Conservation (phyloP, 2,113 vertebrate species). For the Orycteropus afer region DNA sequence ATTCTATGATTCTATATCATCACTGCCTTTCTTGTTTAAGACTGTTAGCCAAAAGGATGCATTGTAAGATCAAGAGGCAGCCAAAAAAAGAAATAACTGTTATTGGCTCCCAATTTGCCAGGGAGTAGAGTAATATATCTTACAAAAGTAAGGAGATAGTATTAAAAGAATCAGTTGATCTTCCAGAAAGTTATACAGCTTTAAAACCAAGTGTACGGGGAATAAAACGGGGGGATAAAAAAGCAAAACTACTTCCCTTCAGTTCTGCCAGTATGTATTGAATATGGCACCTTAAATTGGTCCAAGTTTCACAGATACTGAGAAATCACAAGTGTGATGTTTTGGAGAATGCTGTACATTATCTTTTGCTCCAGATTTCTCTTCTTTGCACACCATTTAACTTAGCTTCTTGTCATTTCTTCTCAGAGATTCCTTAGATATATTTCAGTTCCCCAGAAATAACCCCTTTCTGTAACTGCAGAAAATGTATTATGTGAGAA, state of each 20-base stretch:
- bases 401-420: slow-evolving; percentile 43
- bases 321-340: slow-evolving; percentile 24
- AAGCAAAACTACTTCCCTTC: slow-evolving; percentile 5
- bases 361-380: slow-evolving; percentile 44
- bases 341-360: neutral
- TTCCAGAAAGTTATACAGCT: slow-evolving; percentile 68
- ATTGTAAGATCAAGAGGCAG: slow-evolving; percentile 45
- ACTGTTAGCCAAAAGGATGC: slow-evolving; percentile 48
- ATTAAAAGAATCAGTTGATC: slow-evolving; percentile 60
- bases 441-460: slow-evolving; percentile 27
- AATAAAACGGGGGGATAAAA: neutral
- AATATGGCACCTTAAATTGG: slow-evolving; percentile 47
- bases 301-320: slow-evolving; percentile 44
- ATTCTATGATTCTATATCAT: neutral
- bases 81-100: slow-evolving; percentile 11
- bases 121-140: slow-evolving; percentile 56
- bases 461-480: slow-evolving; percentile 29
- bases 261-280: slow-evolving; percentile 52
- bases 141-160: slow-evolving; percentile 58
- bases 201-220: slow-evolving; percentile 29
- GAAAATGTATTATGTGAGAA: neutral
- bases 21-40: neutral
- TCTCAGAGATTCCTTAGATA: neutral
- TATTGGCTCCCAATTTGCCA: slow-evolving; percentile 53
- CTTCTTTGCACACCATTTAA: slow-evolving; percentile 46